Conservation (phyloP, 2,888 invertebrate genomes). For the Tinea pellionella region DNA sequence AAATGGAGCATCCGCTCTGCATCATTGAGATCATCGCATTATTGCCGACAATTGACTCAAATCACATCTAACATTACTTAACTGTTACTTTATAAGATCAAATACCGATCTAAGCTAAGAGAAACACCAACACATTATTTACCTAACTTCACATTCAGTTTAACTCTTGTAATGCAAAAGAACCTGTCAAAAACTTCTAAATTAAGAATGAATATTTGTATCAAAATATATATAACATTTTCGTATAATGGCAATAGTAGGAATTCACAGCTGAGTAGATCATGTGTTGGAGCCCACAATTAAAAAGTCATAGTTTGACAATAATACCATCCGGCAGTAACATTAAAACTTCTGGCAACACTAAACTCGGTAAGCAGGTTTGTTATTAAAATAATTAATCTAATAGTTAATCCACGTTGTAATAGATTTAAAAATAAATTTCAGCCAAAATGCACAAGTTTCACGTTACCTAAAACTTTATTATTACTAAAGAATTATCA, state of each 20-base stretch:
- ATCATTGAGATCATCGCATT: slow-evolving; percentile 53
- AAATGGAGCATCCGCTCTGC: background rate
- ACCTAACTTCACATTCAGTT: no score
- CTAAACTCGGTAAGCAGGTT: background rate
- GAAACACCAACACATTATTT: no score
- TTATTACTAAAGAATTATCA: no score
- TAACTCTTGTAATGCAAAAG: no score
- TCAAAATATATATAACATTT: slow-evolving; percentile 9
- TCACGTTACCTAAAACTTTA: no score
- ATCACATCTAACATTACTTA: slow-evolving; percentile 32
- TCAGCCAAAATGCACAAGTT: background rate
- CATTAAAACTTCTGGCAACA: background rate
- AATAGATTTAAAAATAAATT: background rate
- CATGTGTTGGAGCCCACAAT: no score
- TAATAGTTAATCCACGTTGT: background rate
- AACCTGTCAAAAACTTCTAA: background rate
- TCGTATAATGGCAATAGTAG: slow-evolving; percentile 13
- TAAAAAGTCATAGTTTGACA: background rate
- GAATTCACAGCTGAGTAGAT: no score
- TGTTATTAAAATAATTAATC: background rate
- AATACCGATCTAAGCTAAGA: background rate
- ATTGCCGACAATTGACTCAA: slow-evolving; percentile 56
- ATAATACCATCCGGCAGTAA: background rate
- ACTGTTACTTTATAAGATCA: slow-evolving; percentile 27
- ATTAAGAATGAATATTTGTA: background rate